Conservation (phyloP, 2,888 invertebrate species). For the Stegophylla sp. region DNA sequence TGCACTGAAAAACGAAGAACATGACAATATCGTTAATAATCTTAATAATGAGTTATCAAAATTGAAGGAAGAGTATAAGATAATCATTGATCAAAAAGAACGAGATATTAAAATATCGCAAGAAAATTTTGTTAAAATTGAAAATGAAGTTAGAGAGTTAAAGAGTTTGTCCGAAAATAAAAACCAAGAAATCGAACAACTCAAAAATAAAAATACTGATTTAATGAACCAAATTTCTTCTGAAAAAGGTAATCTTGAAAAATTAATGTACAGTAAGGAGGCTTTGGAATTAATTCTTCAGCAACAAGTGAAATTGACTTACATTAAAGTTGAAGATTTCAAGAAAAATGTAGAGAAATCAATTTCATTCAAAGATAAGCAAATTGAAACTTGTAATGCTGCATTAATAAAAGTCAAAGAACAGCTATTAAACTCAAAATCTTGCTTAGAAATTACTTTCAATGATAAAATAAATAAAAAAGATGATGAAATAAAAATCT, state of each 20-base stretch:
- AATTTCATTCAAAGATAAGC: background rate
- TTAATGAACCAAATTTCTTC: background rate
- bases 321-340: background rate
- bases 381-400: constrained; percentile 29
- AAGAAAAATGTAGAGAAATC: background rate
- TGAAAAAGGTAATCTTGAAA: constrained; percentile 4
- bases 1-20: constrained; percentile 46
- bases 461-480: constrained; percentile 38
- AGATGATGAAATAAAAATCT: background rate
- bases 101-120: constrained; percentile 1
- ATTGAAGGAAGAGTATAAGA: constrained; percentile 68
- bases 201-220: constrained; percentile 47
- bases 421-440: background rate
- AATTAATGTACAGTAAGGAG: constrained; percentile 13
- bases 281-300: background rate
- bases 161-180: constrained; percentile 35
- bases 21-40: constrained; percentile 48
- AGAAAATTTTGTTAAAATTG: constrained; percentile 66
- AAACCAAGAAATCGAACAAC: constrained; percentile 44
- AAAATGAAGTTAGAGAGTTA: constrained; percentile 61
- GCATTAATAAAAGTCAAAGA: constrained; percentile 19
- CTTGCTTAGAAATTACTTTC: background rate
- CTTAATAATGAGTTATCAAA: constrained; percentile 68
- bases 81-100: constrained; percentile 68
- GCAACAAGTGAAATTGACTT: background rate